A percentile compares a stretch with the other conserved stretches of the same genome.
Evolutionary conservation across 1,140 invertebrate species (phyloP).

Genomic region (Drosophila watanabei): DNA sequence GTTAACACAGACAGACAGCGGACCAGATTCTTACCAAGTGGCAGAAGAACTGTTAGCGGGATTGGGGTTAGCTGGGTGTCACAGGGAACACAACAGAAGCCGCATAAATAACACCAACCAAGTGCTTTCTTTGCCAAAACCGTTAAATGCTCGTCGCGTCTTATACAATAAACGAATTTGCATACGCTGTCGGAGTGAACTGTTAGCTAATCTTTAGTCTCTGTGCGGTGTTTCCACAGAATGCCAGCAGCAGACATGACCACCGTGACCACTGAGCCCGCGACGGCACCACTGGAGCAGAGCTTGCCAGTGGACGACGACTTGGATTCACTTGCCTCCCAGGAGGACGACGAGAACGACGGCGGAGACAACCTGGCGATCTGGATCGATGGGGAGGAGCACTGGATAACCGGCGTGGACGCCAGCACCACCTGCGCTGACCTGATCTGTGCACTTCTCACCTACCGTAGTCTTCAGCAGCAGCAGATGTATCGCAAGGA

Average conservation of each 20-base stretch:
- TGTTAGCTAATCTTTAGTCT: slow-evolving; percentile 19
- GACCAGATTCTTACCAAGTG: slow-evolving; percentile 7
- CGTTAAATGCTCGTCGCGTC: slow-evolving; percentile 18
- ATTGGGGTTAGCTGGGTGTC: not conserved
- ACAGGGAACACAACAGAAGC: not conserved
- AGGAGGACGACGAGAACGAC: slow-evolving; percentile 45
- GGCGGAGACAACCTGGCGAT: slow-evolving; percentile 89
- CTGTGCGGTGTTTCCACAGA: slow-evolving; percentile 21
- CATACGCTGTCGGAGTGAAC: slow-evolving; percentile 2
- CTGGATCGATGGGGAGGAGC: slow-evolving; percentile 90
- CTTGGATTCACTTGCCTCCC: slow-evolving; percentile 85
- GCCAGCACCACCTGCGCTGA: slow-evolving; percentile 92
- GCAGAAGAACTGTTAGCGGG: slow-evolving; percentile 30
- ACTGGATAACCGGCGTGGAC: slow-evolving; percentile 92
- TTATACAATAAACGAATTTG: slow-evolving; percentile 30
- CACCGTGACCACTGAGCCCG: slow-evolving; percentile 34
- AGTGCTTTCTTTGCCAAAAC: slow-evolving; percentile 26
- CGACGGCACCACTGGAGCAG: not conserved
- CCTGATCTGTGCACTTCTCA: slow-evolving; percentile 90
- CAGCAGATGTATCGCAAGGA: slow-evolving; percentile 23
- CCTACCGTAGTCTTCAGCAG: slow-evolving; percentile 36
- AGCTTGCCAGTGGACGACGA: slow-evolving; percentile 32
- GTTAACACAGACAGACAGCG: slow-evolving; percentile 4
- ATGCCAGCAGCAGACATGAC: slow-evolving; percentile 20
- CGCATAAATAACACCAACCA: slow-evolving; percentile 35